These are phyloP conservation scores for Agrotis clavis DNA, from an alignment of 2,888 invertebrate genomes.

Conservation along the genomic window DNA sequence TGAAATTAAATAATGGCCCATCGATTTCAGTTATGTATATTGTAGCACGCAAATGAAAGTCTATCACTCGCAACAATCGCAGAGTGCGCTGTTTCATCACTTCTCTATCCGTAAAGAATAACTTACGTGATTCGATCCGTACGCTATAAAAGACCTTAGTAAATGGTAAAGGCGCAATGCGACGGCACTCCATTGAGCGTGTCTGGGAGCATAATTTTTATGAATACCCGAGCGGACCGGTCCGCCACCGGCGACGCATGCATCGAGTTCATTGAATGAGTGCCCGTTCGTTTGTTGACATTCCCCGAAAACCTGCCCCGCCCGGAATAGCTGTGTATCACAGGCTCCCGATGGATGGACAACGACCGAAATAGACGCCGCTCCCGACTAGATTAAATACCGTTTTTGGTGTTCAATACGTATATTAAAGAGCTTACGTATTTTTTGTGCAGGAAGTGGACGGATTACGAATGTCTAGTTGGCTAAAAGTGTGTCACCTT, in stretches of 20 bases:
- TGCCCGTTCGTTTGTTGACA: slow-evolving; percentile 90
- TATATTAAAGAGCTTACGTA: slow-evolving; percentile 73
- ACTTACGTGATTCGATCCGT: slow-evolving; percentile 78
- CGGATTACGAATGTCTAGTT: slow-evolving; percentile 65
- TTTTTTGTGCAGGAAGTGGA: slow-evolving; percentile 75
- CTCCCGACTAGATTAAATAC: slow-evolving; percentile 82
- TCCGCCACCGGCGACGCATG: slow-evolving; percentile 84
- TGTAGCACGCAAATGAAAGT: slow-evolving; percentile 76
- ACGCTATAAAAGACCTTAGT: slow-evolving; percentile 74
- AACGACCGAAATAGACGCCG: slow-evolving; percentile 87
- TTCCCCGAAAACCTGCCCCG: slow-evolving; percentile 91
- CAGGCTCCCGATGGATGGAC: slow-evolving; percentile 85
- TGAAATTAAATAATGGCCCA: slow-evolving; percentile 77
- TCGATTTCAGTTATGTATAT: slow-evolving; percentile 73
- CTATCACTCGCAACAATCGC: slow-evolving; percentile 66
- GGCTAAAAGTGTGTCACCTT: slow-evolving; percentile 65
- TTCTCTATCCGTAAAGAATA: slow-evolving; percentile 77
- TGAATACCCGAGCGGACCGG: slow-evolving; percentile 88
- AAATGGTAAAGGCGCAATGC: slow-evolving; percentile 70
- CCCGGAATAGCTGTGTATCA: slow-evolving; percentile 86
- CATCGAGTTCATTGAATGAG: slow-evolving; percentile 90
- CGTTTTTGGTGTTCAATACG: slow-evolving; percentile 83
- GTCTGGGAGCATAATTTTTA: slow-evolving; percentile 87
- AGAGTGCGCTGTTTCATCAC: slow-evolving; percentile 75
- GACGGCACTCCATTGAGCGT: slow-evolving; percentile 83